A percentile compares a stretch with the other conserved stretches of the same genome.
phyloP scores from a whole-genome alignment of 2,888 invertebrate genomes.

The Eurytoma adleriae region DNA sequence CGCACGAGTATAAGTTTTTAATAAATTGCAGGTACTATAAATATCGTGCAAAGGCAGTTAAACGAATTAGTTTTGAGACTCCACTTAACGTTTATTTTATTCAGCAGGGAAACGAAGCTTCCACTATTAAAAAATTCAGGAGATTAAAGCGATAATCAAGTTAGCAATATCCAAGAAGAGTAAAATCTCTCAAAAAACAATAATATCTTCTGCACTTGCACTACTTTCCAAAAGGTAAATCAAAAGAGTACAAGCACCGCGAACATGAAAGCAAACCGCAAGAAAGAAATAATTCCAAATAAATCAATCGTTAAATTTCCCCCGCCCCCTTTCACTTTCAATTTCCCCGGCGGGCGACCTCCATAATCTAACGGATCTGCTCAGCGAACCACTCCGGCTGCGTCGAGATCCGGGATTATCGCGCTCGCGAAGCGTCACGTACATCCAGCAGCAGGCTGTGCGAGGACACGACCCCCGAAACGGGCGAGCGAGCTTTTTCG shows the following conservation, averaged over 20 bases:
- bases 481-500: conserved; percentile 24
- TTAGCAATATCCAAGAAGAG: too few relatives aligned
- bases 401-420: conserved; percentile 55
- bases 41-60: too few relatives aligned
- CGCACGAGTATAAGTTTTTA: too few relatives aligned
- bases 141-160: too few relatives aligned
- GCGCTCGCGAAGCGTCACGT: conserved; percentile 7
- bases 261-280: not conserved
- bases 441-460: not conserved
- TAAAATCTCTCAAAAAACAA: not conserved
- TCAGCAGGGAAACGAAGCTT: too few relatives aligned
- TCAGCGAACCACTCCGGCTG: not conserved
- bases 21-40: too few relatives aligned
- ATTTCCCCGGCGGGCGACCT: conserved; percentile 7
- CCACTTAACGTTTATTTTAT: too few relatives aligned
- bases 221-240: not conserved
- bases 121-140: too few relatives aligned
- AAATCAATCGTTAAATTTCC: conserved; percentile 36
- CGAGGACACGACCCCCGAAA: conserved; percentile 3
- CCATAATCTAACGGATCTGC: conserved; percentile 15
- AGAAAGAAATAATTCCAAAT: conserved; percentile 2
- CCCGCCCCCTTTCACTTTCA: conserved; percentile 34
- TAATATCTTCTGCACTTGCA: not conserved
- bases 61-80: too few relatives aligned
- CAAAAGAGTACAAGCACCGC: not conserved